Evolutionary conservation across 2,797 vertebrate genomes (phyloP).

Genomic region (Chaetophractus vellerosus): DNA sequence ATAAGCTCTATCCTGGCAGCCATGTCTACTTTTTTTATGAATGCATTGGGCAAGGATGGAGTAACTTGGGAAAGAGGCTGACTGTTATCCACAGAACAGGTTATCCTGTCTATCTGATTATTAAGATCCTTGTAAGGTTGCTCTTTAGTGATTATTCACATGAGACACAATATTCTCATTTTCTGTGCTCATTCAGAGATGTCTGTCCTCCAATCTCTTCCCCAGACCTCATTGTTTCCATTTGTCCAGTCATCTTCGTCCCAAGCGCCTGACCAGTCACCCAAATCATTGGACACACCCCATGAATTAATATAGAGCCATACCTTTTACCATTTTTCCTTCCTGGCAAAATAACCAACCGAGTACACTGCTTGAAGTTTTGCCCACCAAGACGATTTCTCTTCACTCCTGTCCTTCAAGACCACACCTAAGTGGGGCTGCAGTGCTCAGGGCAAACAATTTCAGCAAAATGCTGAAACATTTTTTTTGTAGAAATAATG

Average conservation of each 20-base stretch:
- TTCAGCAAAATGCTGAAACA: conserved; percentile 2
- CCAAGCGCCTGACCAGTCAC: conserved; percentile 14
- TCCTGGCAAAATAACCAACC: conserved; percentile 5
- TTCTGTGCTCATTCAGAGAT: conserved; percentile 30
- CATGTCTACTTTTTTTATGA: not conserved
- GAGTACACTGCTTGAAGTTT: not conserved
- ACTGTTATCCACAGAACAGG: not conserved
- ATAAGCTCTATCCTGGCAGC: not conserved
- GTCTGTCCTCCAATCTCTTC: not conserved
- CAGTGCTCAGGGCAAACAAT: not conserved
- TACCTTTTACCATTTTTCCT: not conserved
- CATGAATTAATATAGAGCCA: not conserved
- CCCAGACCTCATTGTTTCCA: not conserved
- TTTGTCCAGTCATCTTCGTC: conserved; percentile 35
- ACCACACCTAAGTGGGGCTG: not conserved
- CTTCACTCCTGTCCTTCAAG: not conserved
- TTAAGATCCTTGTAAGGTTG: not conserved
- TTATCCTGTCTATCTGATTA: not conserved
- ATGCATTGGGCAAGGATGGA: not conserved
- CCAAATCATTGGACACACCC: conserved; percentile 1
- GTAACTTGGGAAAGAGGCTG: not conserved
- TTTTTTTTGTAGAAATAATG: conserved; percentile 43
- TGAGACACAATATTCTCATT: not conserved
- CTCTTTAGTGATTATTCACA: conserved; percentile 2
- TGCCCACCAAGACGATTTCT: not conserved